Percentiles rank a stretch among this genome's conserved stretches.
phyloP scores from a whole-genome alignment of 2,113 vertebrate species.

The Xyliphius kryptos region DNA sequence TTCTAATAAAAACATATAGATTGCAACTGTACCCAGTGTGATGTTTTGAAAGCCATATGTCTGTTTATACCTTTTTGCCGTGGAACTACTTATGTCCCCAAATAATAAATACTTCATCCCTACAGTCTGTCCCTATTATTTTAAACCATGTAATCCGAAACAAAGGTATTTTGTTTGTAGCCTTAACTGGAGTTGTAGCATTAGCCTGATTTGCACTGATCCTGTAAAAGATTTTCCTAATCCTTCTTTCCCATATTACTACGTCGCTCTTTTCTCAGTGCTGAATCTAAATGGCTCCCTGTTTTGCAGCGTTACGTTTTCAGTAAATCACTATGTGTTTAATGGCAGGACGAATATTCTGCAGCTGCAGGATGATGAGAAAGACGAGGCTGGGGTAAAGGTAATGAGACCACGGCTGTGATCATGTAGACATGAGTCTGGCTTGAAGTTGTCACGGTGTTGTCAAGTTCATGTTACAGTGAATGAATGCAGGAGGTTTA shows the following conservation, averaged over 20 bases:
- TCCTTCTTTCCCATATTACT: constrained; percentile 52
- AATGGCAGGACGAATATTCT: constrained; percentile 90
- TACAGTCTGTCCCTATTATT: too few relatives aligned
- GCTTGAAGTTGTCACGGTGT: background rate
- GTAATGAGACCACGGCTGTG: constrained; percentile 49
- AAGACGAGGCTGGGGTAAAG: constrained; percentile 84
- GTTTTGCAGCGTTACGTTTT: constrained; percentile 69
- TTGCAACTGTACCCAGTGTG: too few relatives aligned
- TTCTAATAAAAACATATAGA: too few relatives aligned
- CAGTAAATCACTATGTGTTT: constrained; percentile 83
- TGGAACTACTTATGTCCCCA: too few relatives aligned
- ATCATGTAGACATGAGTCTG: background rate
- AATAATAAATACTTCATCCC: too few relatives aligned
- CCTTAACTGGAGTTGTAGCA: constrained; percentile 46
- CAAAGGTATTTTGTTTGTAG: too few relatives aligned
- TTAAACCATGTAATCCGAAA: too few relatives aligned
- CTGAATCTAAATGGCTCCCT: constrained; percentile 3
- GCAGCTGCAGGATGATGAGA: constrained; percentile 84
- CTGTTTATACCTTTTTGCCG: too few relatives aligned
- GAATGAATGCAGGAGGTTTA: background rate
- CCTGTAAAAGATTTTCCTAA: constrained; percentile 65
- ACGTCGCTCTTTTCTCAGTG: constrained; percentile 23
- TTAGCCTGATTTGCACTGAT: constrained; percentile 58
- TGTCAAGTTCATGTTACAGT: background rate
- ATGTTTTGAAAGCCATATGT: too few relatives aligned